Percentiles rank a stretch among this genome's conserved stretches.
Evolutionary conservation across 2,113 vertebrate genomes (phyloP).

Genomic region (Heptranchias perlo): DNA sequence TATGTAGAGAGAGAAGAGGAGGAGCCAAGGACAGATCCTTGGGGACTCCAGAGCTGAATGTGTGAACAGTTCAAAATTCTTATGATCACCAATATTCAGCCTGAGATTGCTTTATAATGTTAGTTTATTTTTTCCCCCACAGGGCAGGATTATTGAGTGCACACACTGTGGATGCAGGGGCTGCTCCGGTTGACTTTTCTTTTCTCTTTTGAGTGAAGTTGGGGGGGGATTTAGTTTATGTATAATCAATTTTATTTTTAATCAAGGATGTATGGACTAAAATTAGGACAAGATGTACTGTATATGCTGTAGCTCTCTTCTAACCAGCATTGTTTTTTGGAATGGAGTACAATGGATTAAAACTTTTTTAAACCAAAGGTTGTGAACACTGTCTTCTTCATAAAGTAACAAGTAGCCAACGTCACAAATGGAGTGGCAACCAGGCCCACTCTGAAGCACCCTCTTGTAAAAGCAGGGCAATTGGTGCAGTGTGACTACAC

Average conservation of each 20-base stretch:
- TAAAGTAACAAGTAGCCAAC: not conserved
- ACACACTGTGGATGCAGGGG: constrained; percentile 95
- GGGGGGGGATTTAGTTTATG: not conserved
- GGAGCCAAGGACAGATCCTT: not conserved
- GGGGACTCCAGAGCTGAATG: not conserved
- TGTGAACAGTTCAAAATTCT: not conserved
- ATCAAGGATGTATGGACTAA: not conserved
- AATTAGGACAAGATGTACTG: constrained; percentile 6
- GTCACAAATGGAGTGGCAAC: not conserved
- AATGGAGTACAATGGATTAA: not conserved
- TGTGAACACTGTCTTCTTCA: too few species aligned
- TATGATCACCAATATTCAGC: too few species aligned
- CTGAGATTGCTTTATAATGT: not conserved
- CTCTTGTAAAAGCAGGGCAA: not conserved
- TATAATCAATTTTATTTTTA: not conserved
- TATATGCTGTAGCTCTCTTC: not conserved
- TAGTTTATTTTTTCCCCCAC: constrained; percentile 4
- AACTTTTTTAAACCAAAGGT: not conserved
- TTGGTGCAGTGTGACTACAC: not conserved
- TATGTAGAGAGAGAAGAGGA: not conserved
- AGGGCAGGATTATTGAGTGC: constrained; percentile 96
- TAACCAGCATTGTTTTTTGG: not conserved
- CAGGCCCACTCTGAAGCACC: not conserved
- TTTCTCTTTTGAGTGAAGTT: not conserved
- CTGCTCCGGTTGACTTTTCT: constrained; percentile 75